Evolutionary conservation across 2,888 invertebrate species (phyloP), one percentile per base, ranked within the genome.

Genomic region (Hipparchia sbordonii): DNA sequence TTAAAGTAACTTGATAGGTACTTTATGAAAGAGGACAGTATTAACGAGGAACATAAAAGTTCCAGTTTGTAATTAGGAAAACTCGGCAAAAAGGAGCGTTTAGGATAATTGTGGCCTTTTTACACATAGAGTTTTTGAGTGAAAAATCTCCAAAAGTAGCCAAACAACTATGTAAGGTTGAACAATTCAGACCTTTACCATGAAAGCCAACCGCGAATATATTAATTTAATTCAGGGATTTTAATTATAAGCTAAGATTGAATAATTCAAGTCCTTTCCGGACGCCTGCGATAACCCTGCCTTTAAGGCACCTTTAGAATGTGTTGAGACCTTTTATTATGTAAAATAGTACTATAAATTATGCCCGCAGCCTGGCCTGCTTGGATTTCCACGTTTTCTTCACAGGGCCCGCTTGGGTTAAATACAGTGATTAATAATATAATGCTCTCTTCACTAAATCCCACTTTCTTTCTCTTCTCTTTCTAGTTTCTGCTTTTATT

Each of bases 241-340:
- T 70, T 70, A 70, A 62, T 62, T 45, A 54, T 62, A 62, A 56
- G 62, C 61, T 56, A 62, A 54, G 56, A 46, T 62, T 70, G 54
- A 56, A 63, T 46, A 61, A 70, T 70, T 62, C 52, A 63, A 45
- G n/a, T 12, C 33, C 48, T 52, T 60, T 61, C 60, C 60, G 39
- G 48, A 39, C 52, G 12, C 39, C 33, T 23, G 12, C 33, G 51
- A 69, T 61, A 48, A n/a, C 62, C 46, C 13, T 13, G 59, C 62
- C 62, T 62, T 46, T 48, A 48, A 62, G 48, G 46, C 46, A 62
- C 62, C 62, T 62, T 13, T 48, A 39, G 62, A 62, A 48, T 48
- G 62, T 62, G 62, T 62, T 46, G 62, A 62, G 62, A 13, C 48
- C 62, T 62, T 62, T 62, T 62, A 62, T 62, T 45, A 62, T 62